Percentiles rank a stretch among this genome's conserved stretches.
phyloP scores from a whole-genome alignment of 2,113 vertebrate species.

The Alouatta palliata region DNA sequence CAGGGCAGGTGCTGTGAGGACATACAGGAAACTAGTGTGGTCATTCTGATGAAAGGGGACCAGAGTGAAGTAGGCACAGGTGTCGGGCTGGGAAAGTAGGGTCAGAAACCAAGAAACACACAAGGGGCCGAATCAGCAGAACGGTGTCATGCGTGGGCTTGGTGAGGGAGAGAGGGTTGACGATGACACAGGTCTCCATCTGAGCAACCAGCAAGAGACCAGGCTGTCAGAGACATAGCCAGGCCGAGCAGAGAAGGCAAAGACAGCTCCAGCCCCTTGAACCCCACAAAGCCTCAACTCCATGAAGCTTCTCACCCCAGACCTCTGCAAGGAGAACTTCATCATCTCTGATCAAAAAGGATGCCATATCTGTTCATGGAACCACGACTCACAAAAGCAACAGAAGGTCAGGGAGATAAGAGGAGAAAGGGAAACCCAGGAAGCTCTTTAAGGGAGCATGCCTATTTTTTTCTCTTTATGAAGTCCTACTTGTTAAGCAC shows the following conservation, averaged over 20 bases:
- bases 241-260: not conserved
- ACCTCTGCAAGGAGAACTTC: accelerated
- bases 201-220: not conserved
- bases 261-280: not conserved
- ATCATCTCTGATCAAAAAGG: not conserved
- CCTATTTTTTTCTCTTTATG: not conserved
- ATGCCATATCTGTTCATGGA: accelerated
- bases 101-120: not conserved
- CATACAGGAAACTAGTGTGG: accelerated
- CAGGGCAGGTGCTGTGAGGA: accelerated
- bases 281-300: not conserved
- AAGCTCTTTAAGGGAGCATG: not conserved
- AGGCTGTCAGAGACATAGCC: not conserved
- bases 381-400: not conserved
- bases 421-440: not conserved
- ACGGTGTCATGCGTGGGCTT: not conserved
- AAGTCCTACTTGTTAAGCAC: not conserved
- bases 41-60: not conserved
- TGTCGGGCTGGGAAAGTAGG: not conserved
- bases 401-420: not conserved
- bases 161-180: not conserved
- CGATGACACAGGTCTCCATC: not conserved
- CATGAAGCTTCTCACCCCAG: accelerated
- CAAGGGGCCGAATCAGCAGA: not conserved
- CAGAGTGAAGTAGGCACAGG: not conserved